Base-by-base conservation (phyloP, 2,113 vertebrate genomes). In the Himantopus leucocephalus region DNA sequence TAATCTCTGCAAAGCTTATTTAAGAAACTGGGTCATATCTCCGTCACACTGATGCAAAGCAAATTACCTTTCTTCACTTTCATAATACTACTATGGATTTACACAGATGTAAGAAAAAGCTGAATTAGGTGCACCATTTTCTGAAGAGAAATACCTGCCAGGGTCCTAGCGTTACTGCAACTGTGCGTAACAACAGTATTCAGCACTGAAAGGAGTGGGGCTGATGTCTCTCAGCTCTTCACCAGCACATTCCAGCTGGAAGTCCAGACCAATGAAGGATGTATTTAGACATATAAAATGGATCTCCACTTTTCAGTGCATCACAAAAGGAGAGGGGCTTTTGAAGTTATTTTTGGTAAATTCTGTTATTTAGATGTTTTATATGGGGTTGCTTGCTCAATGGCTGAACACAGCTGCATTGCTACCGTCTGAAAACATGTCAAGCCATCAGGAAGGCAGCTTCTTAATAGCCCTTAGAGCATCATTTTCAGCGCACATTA, bases 381-480 rank as follows among this genome's bases (percentile, higher is more conserved):
- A 24, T 50, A 24, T 34, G 55, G 32, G 32, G 4, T 70, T 88
- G 70, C 37, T 94, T 81, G 23, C 37, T 89, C 43, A 60, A 30
- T 45, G n/a, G 48, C 62, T 92, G 75, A 87, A 72, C 22, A 64
- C 80, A 94, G 76, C 48, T 94, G 80, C 80, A 68, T 67, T 94
- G 45, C 70, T 88, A 16, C 68, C 78, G 14, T 80, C 86, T 94
- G 92, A 89, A 94, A 97, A 92, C 60, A 84, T 1, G 10, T 82
- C 72, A 94, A 80, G 52, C 72, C 80, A 41, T 94, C 94, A 95
- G 82, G 32, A 94, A 92, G 35, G 50, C 27, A 82, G 58, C 29
- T 94, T 91, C 63, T 55, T 78, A 94, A 88, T 14, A 85, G n/a
- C 45, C 53, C 62, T 76, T 85, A 66, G 14, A 95, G 41, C n/a